These are phyloP conservation scores for Mizuhopecten yessoensis DNA, from an alignment of 1,140 invertebrate genomes.

Conservation along the genomic window DNA sequence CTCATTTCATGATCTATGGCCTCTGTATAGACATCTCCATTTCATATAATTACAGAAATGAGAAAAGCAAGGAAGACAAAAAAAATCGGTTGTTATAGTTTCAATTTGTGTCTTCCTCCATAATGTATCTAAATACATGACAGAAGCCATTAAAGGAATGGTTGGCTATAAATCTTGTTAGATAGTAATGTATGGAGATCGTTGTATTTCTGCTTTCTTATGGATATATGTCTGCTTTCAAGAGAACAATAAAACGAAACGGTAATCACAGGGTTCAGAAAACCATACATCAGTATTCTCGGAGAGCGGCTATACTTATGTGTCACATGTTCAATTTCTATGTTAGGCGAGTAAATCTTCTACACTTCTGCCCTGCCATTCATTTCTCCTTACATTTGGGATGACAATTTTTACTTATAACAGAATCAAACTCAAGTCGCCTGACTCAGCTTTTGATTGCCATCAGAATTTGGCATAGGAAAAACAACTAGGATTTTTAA, in stretches of 20 bases:
- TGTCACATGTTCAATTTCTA: too few species aligned
- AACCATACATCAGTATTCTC: not conserved
- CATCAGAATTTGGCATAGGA: too few species aligned
- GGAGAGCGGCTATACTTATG: not conserved
- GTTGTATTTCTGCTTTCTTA: not conserved
- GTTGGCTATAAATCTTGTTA: not conserved
- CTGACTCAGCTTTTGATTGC: too few species aligned
- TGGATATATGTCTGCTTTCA: not conserved
- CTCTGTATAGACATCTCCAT: not conserved
- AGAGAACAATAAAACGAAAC: not conserved
- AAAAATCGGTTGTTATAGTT: not conserved
- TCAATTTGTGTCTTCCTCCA: not conserved
- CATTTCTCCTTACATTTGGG: too few species aligned
- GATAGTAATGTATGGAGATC: not conserved
- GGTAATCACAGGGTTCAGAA: not conserved
- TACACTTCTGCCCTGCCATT: too few species aligned
- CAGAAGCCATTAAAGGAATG: not conserved
- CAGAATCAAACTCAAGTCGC: too few species aligned
- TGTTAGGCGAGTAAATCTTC: too few species aligned
- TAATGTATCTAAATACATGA: not conserved
- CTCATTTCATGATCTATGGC: not conserved
- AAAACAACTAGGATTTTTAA: too few species aligned
- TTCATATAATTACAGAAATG: slow-evolving; percentile 29
- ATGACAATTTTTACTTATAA: too few species aligned
- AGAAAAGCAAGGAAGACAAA: not conserved